Conservation (phyloP, 2,797 vertebrate species). For the Darevskia mixta region DNA sequence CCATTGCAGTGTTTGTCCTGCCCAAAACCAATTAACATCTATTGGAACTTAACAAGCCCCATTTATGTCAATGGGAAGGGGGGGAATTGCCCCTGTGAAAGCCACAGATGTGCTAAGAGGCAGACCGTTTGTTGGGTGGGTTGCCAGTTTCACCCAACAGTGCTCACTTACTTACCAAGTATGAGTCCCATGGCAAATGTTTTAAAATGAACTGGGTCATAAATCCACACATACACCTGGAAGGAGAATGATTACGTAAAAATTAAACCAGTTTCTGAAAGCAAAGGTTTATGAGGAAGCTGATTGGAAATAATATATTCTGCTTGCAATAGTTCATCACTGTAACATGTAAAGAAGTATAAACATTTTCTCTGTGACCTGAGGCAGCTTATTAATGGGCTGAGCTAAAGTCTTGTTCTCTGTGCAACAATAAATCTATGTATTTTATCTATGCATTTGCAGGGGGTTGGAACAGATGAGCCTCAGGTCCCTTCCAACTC, state of each 20-base stretch:
- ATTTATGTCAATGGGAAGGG: neutral
- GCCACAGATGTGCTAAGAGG: neutral
- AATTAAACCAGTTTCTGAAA: neutral
- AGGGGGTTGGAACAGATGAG: neutral
- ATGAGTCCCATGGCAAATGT: conserved; percentile 99
- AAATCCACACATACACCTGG: conserved; percentile 98
- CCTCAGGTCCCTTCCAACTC: no score
- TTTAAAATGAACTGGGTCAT: conserved; percentile 98
- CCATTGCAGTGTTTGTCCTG: neutral
- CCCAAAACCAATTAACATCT: neutral
- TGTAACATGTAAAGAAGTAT: accelerated
- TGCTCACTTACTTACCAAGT: conserved; percentile 86
- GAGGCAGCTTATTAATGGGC: neutral
- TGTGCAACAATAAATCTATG: neutral
- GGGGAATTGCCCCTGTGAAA: neutral
- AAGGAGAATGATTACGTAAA: conserved; percentile 63
- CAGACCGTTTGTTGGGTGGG: neutral
- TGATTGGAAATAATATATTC: neutral
- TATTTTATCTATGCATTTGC: no score
- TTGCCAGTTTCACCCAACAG: neutral
- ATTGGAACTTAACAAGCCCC: neutral
- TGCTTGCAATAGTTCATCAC: neutral
- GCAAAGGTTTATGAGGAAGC: neutral
- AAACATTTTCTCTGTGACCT: neutral
- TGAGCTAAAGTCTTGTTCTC: neutral